These are phyloP conservation scores for Cremastinae sp. DNA, from an alignment of 2,888 invertebrate genomes.

Conservation along the genomic window DNA sequence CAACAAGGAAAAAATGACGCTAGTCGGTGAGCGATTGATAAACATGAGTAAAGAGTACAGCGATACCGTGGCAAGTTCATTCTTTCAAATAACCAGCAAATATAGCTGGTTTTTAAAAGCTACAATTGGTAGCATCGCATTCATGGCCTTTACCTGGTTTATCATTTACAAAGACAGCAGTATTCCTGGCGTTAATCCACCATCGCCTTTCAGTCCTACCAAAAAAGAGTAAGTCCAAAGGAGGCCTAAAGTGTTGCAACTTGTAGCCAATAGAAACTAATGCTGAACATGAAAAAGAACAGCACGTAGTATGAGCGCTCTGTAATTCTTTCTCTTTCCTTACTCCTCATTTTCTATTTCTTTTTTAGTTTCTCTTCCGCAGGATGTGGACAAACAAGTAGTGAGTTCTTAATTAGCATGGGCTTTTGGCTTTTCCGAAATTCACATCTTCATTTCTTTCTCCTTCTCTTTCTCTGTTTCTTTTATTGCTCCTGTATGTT, in stretches of 20 bases:
- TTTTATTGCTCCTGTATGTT: neutral
- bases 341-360: neutral
- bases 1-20: slow-evolving; percentile 27
- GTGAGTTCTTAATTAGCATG: slow-evolving; percentile 27
- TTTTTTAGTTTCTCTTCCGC: slow-evolving; percentile 14
- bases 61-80: slow-evolving; percentile 49
- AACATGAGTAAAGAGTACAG: slow-evolving; percentile 62
- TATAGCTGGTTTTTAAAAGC: slow-evolving; percentile 73
- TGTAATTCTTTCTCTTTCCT: neutral
- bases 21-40: slow-evolving; percentile 43
- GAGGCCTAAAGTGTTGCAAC: neutral
- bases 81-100: slow-evolving; percentile 57
- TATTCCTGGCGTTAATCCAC: slow-evolving; percentile 83
- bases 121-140: slow-evolving; percentile 79
- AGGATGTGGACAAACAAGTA: slow-evolving; percentile 23
- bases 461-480: neutral
- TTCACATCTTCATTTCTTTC: neutral
- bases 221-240: slow-evolving; percentile 79
- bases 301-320: slow-evolving; percentile 4
- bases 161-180: slow-evolving; percentile 84
- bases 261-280: slow-evolving; percentile 14
- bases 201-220: slow-evolving; percentile 82
- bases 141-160: slow-evolving; percentile 82
- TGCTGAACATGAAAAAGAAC: neutral
- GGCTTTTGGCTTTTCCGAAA: neutral